phyloP scores from a whole-genome alignment of 2,797 vertebrate genomes.

The Crenichthys baileyi region DNA sequence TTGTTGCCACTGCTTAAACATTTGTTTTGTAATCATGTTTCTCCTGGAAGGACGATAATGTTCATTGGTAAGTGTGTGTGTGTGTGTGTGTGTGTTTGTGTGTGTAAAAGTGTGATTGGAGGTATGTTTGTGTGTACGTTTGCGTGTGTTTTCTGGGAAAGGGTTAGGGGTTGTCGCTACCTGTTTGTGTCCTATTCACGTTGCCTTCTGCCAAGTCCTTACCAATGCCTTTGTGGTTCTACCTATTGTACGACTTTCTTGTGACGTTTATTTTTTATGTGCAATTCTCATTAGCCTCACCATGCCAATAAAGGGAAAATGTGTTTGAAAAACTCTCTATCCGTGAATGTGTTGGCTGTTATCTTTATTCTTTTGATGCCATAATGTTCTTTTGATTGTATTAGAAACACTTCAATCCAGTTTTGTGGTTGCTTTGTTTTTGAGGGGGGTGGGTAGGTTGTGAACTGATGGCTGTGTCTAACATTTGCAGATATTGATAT shows the following conservation, averaged over 20 bases:
- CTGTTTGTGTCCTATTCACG: conserved; percentile 87
- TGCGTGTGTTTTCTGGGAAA: conserved; percentile 61
- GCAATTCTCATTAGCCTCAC: conserved; percentile 98
- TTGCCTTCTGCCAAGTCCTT: conserved; percentile 92
- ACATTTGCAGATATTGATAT: not conserved
- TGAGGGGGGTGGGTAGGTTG: not conserved
- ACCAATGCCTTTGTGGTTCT: conserved; percentile 97
- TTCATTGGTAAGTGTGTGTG: conserved; percentile 71
- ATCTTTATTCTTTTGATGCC: conserved; percentile 35
- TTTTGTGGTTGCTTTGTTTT: not conserved
- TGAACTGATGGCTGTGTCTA: not conserved
- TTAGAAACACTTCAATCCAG: not conserved
- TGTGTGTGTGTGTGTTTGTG: conserved; percentile 58
- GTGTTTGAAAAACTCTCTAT: conserved; percentile 86
- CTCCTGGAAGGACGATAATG: conserved; percentile 89
- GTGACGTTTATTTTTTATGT: conserved; percentile 95
- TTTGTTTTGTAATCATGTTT: conserved; percentile 88
- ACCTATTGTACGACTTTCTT: conserved; percentile 96
- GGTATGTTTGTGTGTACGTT: conserved; percentile 62
- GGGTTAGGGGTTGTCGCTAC: conserved; percentile 63
- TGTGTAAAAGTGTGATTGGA: conserved; percentile 54
- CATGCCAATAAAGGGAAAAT: conserved; percentile 99
- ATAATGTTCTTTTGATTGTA: not conserved
- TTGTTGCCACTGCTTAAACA: conserved; percentile 90
- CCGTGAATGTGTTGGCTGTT: conserved; percentile 38